Evolutionary conservation across 2,797 vertebrate genomes (phyloP).

Genomic region (Neosalanx taihuensis): DNA sequence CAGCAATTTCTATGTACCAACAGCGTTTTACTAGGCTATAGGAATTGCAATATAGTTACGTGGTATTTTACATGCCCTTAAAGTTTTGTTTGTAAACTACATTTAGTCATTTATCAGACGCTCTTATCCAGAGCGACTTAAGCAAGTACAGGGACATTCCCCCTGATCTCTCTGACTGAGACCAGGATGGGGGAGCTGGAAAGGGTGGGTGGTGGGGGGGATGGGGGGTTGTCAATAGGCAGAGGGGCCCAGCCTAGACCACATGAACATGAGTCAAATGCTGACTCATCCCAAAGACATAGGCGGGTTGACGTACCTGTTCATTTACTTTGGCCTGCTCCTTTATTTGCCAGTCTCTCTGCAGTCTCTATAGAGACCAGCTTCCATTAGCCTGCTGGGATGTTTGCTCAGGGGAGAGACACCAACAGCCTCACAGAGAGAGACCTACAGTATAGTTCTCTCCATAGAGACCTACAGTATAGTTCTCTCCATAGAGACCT

Average conservation of each 20-base stretch:
- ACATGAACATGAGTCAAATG: slow-evolving; percentile 5
- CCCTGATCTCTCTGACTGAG: too few relatives aligned
- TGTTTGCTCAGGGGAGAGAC: slow-evolving; percentile 1
- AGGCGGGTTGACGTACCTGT: background rate
- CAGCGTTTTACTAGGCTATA: too few relatives aligned
- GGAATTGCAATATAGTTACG: too few relatives aligned
- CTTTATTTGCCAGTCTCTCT: background rate
- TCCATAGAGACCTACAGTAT: too few relatives aligned
- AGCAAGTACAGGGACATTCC: too few relatives aligned
- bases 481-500: too few relatives aligned
- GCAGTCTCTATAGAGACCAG: background rate
- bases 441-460: background rate
- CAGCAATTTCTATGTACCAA: too few relatives aligned
- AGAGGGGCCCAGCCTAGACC: too few relatives aligned
- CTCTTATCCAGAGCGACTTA: too few relatives aligned
- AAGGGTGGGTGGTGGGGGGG: background rate
- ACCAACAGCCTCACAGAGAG: background rate
- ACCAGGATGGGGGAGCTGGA: background rate
- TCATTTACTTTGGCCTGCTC: background rate
- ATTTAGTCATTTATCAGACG: too few relatives aligned
- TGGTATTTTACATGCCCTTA: too few relatives aligned
- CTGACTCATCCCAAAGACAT: slow-evolving; percentile 3
- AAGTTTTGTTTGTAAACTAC: too few relatives aligned
- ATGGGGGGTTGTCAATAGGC: background rate
- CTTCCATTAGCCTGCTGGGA: background rate